phyloP scores from a whole-genome alignment of 2,888 invertebrate genomes.

The Cancer borealis region DNA sequence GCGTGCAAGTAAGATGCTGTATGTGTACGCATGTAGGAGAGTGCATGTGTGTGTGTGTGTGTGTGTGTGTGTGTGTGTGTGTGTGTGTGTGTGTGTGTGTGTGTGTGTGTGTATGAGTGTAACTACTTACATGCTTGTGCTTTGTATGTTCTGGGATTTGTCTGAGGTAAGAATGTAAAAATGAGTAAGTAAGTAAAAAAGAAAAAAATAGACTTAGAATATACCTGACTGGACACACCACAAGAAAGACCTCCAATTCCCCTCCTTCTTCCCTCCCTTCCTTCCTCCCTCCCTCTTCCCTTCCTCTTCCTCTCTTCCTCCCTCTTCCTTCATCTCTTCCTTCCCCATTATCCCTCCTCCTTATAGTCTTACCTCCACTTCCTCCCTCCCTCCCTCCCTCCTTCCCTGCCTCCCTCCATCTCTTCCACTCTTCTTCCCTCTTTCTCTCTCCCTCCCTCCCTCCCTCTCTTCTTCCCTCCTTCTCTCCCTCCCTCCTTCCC shows the following conservation, averaged over 20 bases:
- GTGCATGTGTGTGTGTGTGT: conserved; percentile 13
- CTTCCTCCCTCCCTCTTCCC: neutral
- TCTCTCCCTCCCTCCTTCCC: neutral
- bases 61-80: neutral
- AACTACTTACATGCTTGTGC: neutral
- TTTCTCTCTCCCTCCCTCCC: neutral
- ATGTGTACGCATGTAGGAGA: neutral
- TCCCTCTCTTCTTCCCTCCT: too few relatives aligned
- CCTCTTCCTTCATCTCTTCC: neutral
- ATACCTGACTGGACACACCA: neutral
- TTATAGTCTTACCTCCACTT: neutral
- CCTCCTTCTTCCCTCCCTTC: neutral
- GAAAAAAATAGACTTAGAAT: neutral
- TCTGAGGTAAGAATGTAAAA: neutral
- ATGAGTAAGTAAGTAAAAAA: neutral
- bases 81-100: conserved; percentile 20
- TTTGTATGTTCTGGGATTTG: neutral
- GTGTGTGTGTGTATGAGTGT: neutral
- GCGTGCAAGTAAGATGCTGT: neutral
- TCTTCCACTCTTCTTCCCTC: neutral
- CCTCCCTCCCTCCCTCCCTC: neutral
- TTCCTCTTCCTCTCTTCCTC: neutral
- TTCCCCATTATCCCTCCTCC: neutral
- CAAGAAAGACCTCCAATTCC: conserved; percentile 28
- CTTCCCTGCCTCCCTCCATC: neutral